phyloP scores from a whole-genome alignment of 2,113 vertebrate species.

The Caretta caretta region DNA sequence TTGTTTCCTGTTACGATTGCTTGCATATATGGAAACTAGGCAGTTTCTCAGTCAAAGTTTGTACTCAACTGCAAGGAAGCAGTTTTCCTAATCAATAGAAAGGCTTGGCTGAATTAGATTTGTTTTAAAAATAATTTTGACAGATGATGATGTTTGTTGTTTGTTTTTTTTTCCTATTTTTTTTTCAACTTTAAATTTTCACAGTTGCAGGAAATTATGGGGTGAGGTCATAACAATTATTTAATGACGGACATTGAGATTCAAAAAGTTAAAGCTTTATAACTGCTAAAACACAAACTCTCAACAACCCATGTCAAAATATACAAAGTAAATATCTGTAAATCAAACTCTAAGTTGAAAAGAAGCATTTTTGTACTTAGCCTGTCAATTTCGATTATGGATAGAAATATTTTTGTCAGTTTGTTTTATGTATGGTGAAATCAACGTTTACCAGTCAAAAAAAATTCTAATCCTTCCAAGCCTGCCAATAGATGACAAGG shows the following conservation, averaged over 20 bases:
- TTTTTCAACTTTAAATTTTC: background rate
- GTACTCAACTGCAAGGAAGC: background rate
- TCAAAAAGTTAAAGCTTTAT: background rate
- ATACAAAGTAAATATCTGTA: background rate
- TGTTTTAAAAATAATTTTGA: background rate
- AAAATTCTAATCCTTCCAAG: background rate
- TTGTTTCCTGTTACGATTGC: background rate
- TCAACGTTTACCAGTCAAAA: background rate
- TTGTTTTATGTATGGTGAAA: background rate
- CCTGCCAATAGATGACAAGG: background rate
- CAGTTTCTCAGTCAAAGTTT: background rate
- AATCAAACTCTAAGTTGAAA: background rate
- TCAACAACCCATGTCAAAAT: background rate
- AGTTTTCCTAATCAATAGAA: background rate
- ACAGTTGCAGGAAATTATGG: background rate
- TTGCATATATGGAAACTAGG: background rate
- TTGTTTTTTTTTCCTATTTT: background rate
- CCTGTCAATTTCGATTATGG: background rate
- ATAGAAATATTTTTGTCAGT: background rate
- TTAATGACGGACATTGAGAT: background rate
- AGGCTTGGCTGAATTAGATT: background rate
- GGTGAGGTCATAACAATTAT: background rate
- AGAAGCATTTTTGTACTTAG: background rate
- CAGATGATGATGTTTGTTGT: background rate
- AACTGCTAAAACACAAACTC: background rate